Evolutionary conservation across 2,797 vertebrate species (phyloP).

Genomic region (Kryptolebias ocellatus): DNA sequence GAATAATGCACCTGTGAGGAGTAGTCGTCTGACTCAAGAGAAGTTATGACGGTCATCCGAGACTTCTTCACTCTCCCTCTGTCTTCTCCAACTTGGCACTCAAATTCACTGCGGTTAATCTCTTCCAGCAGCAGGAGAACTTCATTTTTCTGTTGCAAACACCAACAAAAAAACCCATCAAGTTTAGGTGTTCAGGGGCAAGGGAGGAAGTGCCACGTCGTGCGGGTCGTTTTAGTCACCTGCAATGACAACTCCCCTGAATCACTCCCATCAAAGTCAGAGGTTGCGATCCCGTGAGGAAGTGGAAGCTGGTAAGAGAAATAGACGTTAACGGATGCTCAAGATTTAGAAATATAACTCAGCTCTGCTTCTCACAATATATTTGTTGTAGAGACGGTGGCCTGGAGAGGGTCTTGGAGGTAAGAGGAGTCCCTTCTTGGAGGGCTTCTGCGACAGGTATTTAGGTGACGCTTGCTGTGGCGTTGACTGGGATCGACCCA

Average conservation of each 20-base stretch:
- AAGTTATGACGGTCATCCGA: slow-evolving; percentile 85
- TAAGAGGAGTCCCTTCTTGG: slow-evolving; percentile 83
- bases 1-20: slow-evolving; percentile 59
- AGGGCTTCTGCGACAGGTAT: slow-evolving; percentile 59
- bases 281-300: slow-evolving; percentile 84
- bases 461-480: slow-evolving; percentile 38
- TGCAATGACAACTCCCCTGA: slow-evolving; percentile 86
- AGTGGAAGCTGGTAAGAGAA: slow-evolving; percentile 81
- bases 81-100: slow-evolving; percentile 83
- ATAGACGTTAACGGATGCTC: slow-evolving; percentile 21
- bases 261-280: slow-evolving; percentile 79
- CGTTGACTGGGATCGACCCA: slow-evolving; percentile 66
- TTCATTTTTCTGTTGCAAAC: slow-evolving; percentile 80
- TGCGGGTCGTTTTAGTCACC: slow-evolving; percentile 74
- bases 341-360: background rate
- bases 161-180: slow-evolving; percentile 1
- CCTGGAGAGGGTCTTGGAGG: slow-evolving; percentile 94
- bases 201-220: background rate
- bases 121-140: slow-evolving; percentile 83
- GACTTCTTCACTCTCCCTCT: slow-evolving; percentile 79
- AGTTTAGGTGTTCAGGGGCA: background rate
- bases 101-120: slow-evolving; percentile 77
- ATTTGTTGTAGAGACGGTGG: slow-evolving; percentile 94
- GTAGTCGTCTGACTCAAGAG: slow-evolving; percentile 53
- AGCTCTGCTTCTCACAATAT: slow-evolving; percentile 82